phyloP scores from a whole-genome alignment of 2,113 vertebrate species.

The Ptychochromis oligacanthus region DNA sequence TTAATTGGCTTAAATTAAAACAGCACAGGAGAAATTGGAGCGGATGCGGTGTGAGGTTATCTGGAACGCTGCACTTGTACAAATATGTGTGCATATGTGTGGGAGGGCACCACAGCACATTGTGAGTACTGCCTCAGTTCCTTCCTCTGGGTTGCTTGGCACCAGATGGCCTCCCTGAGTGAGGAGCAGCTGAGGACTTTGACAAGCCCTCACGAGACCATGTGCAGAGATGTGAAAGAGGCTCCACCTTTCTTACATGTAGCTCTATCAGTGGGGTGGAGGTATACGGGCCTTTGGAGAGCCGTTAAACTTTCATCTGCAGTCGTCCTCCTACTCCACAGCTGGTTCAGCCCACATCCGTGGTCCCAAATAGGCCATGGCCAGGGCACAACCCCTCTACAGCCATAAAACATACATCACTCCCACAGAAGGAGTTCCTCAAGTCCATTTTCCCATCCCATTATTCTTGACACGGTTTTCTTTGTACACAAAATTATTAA shows the following conservation, averaged over 20 bases:
- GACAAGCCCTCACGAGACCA: constrained; percentile 73
- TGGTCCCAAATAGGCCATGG: constrained; percentile 45
- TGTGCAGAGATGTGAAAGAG: constrained; percentile 29
- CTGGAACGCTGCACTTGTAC: constrained; percentile 43
- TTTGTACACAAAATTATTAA: constrained; percentile 10
- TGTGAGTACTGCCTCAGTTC: constrained; percentile 22
- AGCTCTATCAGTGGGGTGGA: constrained; percentile 36
- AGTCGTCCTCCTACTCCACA: constrained; percentile 50
- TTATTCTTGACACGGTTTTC: constrained; percentile 31
- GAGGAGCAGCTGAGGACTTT: constrained; percentile 84
- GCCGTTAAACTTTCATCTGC: constrained; percentile 79
- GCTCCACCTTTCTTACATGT: constrained; percentile 25
- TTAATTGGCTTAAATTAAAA: constrained; percentile 77
- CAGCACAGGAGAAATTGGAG: constrained; percentile 39
- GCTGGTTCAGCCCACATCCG: constrained; percentile 56
- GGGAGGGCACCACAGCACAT: constrained; percentile 22
- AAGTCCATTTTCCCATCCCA: not conserved
- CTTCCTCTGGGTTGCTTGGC: constrained; percentile 42
- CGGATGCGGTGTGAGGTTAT: constrained; percentile 57
- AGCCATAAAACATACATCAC: constrained; percentile 63
- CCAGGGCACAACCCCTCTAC: constrained; percentile 38
- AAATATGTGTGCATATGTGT: constrained; percentile 24
- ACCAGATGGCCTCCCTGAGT: constrained; percentile 71
- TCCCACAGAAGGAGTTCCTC: constrained; percentile 34
- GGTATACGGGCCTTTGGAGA: constrained; percentile 83